Conservation (phyloP, 2,888 invertebrate genomes). For the Oligia strigilis region DNA sequence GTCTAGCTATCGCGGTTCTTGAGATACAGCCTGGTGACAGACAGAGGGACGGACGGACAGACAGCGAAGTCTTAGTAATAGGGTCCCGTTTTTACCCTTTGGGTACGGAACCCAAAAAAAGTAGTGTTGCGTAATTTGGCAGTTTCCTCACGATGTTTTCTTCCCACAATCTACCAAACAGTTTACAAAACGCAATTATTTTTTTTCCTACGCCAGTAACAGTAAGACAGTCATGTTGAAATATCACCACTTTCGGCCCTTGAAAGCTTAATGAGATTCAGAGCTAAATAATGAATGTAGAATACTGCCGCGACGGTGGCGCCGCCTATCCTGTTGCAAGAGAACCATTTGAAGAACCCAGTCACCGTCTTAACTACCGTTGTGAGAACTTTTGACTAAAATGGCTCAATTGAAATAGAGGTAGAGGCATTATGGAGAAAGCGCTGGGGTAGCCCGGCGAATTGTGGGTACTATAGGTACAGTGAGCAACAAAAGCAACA, state of each 20-base stretch:
- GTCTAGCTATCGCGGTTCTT: too few relatives aligned
- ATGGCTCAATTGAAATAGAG: neutral
- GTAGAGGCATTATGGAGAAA: neutral
- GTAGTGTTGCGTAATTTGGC: neutral
- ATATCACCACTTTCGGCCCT: constrained; percentile 21
- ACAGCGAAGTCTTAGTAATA: too few relatives aligned
- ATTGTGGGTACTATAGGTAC: too few relatives aligned
- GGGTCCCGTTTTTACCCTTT: too few relatives aligned
- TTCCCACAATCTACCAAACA: neutral
- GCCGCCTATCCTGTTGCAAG: constrained; percentile 18
- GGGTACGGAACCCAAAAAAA: too few relatives aligned
- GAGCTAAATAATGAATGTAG: constrained; percentile 31
- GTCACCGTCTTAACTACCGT: constrained; percentile 10
- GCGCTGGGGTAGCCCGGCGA: neutral
- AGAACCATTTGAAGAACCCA: constrained; percentile 29
- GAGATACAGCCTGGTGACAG: too few relatives aligned
- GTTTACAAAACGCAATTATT: neutral
- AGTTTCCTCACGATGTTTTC: neutral
- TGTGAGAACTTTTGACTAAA: constrained; percentile 24
- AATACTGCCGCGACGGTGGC: constrained; percentile 15
- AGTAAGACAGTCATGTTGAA: constrained; percentile 17
- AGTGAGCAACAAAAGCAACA: too few relatives aligned
- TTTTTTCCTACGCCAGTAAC: neutral
- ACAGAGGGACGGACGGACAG: too few relatives aligned
- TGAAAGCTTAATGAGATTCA: constrained; percentile 40